Evolutionary conservation across 2,888 invertebrate species (phyloP).

Genomic region (Apamea anceps): DNA sequence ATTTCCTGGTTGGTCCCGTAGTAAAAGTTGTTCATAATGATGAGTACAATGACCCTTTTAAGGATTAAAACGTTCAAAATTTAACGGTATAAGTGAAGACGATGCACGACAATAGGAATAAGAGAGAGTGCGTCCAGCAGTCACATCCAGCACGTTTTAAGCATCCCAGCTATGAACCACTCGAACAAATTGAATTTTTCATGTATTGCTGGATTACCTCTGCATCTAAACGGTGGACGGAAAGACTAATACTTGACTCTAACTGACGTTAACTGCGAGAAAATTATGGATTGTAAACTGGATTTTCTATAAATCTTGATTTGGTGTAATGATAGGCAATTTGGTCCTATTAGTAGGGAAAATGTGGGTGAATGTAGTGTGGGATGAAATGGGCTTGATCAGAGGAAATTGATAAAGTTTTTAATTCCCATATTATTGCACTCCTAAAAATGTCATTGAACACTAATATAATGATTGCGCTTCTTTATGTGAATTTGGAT

Average conservation of each 20-base stretch:
- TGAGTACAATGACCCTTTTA: too few species aligned
- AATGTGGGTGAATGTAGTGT: not conserved
- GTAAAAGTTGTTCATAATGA: too few species aligned
- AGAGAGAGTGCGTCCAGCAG: not conserved
- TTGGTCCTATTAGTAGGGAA: conserved; percentile 1
- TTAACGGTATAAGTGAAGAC: not conserved
- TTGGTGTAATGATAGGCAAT: conserved; percentile 34
- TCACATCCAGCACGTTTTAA: conserved; percentile 48
- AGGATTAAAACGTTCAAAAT: too few species aligned
- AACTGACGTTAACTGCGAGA: not conserved
- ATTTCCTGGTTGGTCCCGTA: too few species aligned
- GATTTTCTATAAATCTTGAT: conserved; percentile 36
- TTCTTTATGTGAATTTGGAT: not conserved
- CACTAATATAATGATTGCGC: not conserved
- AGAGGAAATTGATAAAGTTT: not conserved
- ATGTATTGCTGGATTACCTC: conserved; percentile 65
- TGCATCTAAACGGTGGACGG: conserved; percentile 25
- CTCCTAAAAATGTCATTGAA: not conserved
- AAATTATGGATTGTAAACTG: conserved; percentile 18
- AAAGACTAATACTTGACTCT: conserved; percentile 22
- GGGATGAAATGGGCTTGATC: not conserved
- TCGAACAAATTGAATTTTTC: conserved; percentile 75
- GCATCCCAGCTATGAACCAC: conserved; percentile 28
- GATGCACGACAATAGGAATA: not conserved
- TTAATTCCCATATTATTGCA: too few species aligned